Conservation (phyloP, 2,113 vertebrate species). For the Picathartes gymnocephalus region DNA sequence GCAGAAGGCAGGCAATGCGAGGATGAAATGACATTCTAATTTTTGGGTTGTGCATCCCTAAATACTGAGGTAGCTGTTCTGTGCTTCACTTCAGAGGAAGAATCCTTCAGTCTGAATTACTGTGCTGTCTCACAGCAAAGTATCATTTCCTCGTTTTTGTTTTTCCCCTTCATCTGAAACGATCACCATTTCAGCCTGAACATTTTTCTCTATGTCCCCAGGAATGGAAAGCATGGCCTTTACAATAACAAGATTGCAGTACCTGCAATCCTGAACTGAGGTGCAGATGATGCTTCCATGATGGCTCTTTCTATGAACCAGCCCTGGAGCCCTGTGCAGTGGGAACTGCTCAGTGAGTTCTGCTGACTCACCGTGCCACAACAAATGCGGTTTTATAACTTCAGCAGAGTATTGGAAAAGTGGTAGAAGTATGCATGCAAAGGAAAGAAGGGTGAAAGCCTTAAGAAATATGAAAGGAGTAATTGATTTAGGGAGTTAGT, state of each 20-base stretch:
- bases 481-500: neutral
- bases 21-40: neutral
- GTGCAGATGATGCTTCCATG: neutral
- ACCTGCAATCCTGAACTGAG: neutral
- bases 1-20: neutral
- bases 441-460: neutral
- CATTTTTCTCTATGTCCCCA: neutral
- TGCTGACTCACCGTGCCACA: slow-evolving; percentile 36
- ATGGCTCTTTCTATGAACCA: neutral
- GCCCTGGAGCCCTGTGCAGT: neutral
- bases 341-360: neutral
- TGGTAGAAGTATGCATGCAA: neutral
- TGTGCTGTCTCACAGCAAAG: neutral
- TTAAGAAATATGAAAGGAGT: neutral
- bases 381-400: neutral
- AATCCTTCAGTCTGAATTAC: neutral
- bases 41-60: neutral
- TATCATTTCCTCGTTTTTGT: neutral
- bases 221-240: neutral
- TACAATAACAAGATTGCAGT: neutral
- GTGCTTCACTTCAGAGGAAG: neutral
- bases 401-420: neutral
- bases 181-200: neutral
- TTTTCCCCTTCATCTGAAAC: neutral
- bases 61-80: neutral